Base-by-base conservation (phyloP, 2,113 vertebrate genomes). In the Tyto alba region DNA sequence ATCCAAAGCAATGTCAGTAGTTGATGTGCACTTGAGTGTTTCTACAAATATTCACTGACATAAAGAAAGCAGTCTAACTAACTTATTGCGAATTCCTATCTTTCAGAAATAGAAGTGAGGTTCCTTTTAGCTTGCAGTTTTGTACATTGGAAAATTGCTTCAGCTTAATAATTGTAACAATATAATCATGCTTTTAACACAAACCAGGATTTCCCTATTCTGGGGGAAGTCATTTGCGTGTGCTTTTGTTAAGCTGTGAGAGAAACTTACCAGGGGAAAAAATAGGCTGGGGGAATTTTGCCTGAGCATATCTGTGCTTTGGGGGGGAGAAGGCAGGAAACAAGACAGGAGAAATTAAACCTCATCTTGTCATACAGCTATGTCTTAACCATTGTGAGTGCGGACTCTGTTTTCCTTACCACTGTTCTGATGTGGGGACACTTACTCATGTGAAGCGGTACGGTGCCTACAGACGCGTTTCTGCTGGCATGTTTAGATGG, bases 361-460 rank as follows among this genome's bases (percentile, higher is more conserved):
- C 32, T 77, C 0, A 0, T 40, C 34, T 45, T 83, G 38, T 20
- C 20, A 3, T 23, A 4, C 8, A 47, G 34, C 64, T n/a, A 1
- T 52, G 36, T 21, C 27, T 56, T 59, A 26, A 18, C 5, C 13
- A 0, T 25, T 21, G 43, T 67, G 77, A 88, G 29, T 8, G 5
- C 0, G 0, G 81, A 16, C 55, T 43, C 6, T 73, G 38, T 57
- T 76, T 73, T 40, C 6, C 9, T 86, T 66, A 20, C 20, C 9
- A 3, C 20, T 29, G 45, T 30, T 43, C 23, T 64, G 74, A 6
- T 55, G 3, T 27, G 38, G 84, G 34, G 34, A 72, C 18, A 1
- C 11, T 62, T 8, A 4, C 11, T 69, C 16, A 3, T 9, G 6
- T 40, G 11, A 16, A 16, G 26, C 1, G 0, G 6, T 48, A 20